A percentile compares a stretch with the other conserved stretches of the same genome.
Conservation (phyloP, 2,113 vertebrate species). For the Meriones unguiculatus region DNA sequence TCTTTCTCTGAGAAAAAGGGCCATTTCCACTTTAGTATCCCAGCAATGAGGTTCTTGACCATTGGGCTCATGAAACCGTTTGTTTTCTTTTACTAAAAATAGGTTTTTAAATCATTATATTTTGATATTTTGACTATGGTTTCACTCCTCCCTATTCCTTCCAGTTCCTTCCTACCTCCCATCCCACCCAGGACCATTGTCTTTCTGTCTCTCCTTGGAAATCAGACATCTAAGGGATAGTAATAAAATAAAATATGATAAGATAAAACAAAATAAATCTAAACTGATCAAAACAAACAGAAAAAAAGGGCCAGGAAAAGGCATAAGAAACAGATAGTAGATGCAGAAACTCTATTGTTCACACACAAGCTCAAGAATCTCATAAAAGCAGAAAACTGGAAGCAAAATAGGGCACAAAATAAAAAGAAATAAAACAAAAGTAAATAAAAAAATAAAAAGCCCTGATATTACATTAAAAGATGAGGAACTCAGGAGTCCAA, state of each 20-base stretch:
- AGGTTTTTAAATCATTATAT: neutral
- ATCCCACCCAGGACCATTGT: neutral
- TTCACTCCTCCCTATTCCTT: neutral
- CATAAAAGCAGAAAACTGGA: neutral
- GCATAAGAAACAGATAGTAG: neutral
- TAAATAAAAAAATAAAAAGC: neutral
- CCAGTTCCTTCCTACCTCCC: neutral
- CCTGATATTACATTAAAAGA: neutral
- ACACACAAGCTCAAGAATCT: neutral
- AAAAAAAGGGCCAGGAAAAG: neutral
- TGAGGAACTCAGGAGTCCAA: neutral
- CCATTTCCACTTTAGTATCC: neutral
- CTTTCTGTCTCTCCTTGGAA: neutral
- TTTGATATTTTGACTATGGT: neutral
- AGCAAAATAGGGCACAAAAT: neutral
- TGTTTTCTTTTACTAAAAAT: neutral
- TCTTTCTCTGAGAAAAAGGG: conserved; percentile 2
- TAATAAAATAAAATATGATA: neutral
- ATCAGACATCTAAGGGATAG: neutral
- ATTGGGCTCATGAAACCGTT: neutral
- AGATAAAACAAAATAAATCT: neutral
- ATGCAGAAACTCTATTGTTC: neutral
- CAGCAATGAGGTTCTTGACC: neutral
- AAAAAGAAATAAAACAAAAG: neutral
- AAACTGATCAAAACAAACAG: neutral